Conservation (phyloP, 2,113 vertebrate species). For the Corydoras sp. region DNA sequence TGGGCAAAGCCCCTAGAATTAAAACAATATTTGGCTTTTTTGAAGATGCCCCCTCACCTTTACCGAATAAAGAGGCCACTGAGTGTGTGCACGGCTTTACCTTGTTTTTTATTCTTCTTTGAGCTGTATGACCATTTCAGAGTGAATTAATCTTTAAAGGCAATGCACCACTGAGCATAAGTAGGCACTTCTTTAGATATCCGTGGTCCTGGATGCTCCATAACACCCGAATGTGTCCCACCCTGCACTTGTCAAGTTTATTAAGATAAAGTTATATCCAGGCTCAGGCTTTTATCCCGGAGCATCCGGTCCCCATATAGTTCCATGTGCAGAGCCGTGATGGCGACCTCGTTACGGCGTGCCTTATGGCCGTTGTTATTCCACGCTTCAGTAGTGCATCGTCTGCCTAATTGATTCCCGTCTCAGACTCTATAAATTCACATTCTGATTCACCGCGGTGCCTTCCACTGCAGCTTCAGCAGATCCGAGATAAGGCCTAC, state of each 20-base stretch:
- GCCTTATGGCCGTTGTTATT: conserved; percentile 8
- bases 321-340: not conserved
- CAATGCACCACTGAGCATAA: not conserved
- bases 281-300: too few relatives aligned
- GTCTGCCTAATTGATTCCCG: conserved; percentile 54
- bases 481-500: not conserved
- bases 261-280: not conserved
- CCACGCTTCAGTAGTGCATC: conserved; percentile 7
- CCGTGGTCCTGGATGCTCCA: not conserved
- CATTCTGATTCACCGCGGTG: conserved; percentile 7
- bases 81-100: too few relatives aligned
- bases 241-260: conserved; percentile 7
- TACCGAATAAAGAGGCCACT: too few relatives aligned
- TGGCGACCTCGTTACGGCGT: not conserved
- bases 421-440: conserved; percentile 41
- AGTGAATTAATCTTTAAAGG: too few relatives aligned
- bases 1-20: too few relatives aligned
- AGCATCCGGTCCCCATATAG: not conserved
- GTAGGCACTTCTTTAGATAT: not conserved
- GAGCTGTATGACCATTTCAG: too few relatives aligned
- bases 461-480: not conserved
- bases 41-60: too few relatives aligned
- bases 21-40: too few relatives aligned
- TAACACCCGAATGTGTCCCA: not conserved
- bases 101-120: too few relatives aligned